Conservation (phyloP, 2,888 invertebrate species). For the Prosapia bicincta region DNA sequence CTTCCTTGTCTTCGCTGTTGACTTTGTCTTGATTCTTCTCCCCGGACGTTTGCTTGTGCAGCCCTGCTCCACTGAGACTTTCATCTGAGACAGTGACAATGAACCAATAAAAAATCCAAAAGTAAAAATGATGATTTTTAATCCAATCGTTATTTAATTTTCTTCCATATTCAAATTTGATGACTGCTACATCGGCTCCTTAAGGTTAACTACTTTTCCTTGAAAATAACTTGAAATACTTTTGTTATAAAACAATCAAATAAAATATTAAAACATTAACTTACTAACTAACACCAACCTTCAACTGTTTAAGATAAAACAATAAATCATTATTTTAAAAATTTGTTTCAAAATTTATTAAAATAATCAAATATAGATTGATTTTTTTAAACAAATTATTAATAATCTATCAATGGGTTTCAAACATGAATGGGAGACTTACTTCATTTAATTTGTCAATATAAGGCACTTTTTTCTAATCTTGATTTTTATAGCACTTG, state of each 20-base stretch:
- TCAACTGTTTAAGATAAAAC: too few species aligned
- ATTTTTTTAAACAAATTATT: not conserved
- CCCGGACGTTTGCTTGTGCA: slow-evolving; percentile 49
- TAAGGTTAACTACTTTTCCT: not conserved
- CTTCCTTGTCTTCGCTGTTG: slow-evolving; percentile 54
- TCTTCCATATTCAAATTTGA: not conserved
- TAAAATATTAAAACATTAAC: not conserved
- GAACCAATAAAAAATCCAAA: slow-evolving; percentile 21
- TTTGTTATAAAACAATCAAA: not conserved
- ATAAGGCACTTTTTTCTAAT: too few species aligned
- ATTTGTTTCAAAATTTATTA: too few species aligned
- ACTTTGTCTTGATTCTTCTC: slow-evolving; percentile 56
- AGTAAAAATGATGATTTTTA: not conserved
- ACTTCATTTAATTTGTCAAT: too few species aligned
- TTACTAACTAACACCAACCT: not conserved
- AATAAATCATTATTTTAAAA: too few species aligned
- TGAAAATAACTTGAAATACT: slow-evolving; percentile 2
- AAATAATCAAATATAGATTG: not conserved
- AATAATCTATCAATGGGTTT: not conserved
- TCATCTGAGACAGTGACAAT: slow-evolving; percentile 40
- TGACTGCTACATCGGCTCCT: not conserved
- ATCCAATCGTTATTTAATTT: not conserved
- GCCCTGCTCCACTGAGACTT: slow-evolving; percentile 50
- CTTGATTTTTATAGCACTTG: not conserved
- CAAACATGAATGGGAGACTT: not conserved